These are phyloP conservation scores for Patella depressa DNA, from an alignment of 2,888 invertebrate genomes.

Conservation along the genomic window DNA sequence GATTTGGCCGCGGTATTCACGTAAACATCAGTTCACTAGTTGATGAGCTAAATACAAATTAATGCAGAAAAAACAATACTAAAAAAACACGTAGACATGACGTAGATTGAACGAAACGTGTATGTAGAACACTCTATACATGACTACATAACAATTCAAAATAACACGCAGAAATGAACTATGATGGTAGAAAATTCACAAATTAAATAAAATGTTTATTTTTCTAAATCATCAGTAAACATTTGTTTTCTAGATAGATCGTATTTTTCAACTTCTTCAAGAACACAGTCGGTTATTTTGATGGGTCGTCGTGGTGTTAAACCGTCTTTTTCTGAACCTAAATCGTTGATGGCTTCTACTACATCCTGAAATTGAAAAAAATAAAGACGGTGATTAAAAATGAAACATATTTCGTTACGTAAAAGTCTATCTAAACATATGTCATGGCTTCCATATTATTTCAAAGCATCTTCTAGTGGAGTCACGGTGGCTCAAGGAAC, in stretches of 20 bases:
- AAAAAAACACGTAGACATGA: no score
- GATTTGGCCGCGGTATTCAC: conserved; percentile 9
- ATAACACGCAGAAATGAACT: no score
- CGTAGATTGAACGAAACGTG: no score
- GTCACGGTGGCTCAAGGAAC: no score
- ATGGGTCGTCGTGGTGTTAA: conserved; percentile 64
- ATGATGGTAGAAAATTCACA: no score
- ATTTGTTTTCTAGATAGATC: conserved; percentile 57
- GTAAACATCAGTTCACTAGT: background rate
- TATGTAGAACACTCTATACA: no score
- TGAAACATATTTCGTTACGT: no score
- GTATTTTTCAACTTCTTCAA: conserved; percentile 58
- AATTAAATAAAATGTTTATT: conserved; percentile 17
- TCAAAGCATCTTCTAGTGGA: no score
- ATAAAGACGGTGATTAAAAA: background rate
- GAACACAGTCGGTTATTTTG: conserved; percentile 61
- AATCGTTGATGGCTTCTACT: conserved; percentile 32
- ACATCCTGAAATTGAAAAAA: conserved; percentile 28
- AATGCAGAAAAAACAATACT: no score
- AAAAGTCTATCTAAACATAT: no score
- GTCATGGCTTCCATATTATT: no score
- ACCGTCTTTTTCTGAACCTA: conserved; percentile 38
- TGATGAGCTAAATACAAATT: conserved; percentile 4
- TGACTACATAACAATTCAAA: no score
- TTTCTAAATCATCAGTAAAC: conserved; percentile 47